phyloP scores from a whole-genome alignment of 2,888 invertebrate genomes.

The Sclerodermus sp. region DNA sequence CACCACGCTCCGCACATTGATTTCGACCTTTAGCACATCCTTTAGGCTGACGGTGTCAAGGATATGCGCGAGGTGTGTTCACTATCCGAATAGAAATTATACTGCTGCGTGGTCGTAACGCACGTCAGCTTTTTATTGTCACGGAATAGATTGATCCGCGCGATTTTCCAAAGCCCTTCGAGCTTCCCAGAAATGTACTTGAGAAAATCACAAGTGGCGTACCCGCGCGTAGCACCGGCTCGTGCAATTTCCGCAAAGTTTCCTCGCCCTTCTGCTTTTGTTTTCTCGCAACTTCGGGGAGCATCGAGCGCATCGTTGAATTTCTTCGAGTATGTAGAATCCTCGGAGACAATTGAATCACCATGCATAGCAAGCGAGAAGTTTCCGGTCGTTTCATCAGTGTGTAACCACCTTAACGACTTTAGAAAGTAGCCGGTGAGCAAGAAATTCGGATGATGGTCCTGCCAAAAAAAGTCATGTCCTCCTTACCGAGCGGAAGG shows the following conservation, averaged over 20 bases:
- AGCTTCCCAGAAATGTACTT: too few species aligned
- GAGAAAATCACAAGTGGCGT: too few species aligned
- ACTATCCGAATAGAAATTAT: constrained; percentile 31
- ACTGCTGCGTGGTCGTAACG: constrained; percentile 27
- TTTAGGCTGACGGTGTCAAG: constrained; percentile 37
- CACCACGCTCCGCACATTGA: constrained; percentile 18
- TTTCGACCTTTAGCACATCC: constrained; percentile 35
- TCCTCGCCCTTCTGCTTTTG: background rate
- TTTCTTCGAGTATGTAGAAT: constrained; percentile 13
- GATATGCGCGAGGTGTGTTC: constrained; percentile 27
- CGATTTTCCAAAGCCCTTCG: too few species aligned
- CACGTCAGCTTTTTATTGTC: too few species aligned
- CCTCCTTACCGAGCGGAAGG: background rate
- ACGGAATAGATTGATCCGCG: too few species aligned
- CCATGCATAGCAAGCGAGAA: constrained; percentile 4
- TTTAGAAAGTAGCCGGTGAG: constrained; percentile 46
- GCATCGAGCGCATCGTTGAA: background rate
- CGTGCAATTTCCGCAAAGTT: too few species aligned
- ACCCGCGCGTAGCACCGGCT: too few species aligned
- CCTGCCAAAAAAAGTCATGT: constrained; percentile 10
- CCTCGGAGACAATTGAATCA: constrained; percentile 13
- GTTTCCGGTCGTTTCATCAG: constrained; percentile 29
- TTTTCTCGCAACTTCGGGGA: background rate
- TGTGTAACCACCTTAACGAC: constrained; percentile 39
- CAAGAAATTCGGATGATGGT: constrained; percentile 27